A percentile compares a stretch with the other conserved stretches of the same genome.
Evolutionary conservation across 2,888 invertebrate genomes (phyloP).

Genomic region (Tetragonula carbonaria): DNA sequence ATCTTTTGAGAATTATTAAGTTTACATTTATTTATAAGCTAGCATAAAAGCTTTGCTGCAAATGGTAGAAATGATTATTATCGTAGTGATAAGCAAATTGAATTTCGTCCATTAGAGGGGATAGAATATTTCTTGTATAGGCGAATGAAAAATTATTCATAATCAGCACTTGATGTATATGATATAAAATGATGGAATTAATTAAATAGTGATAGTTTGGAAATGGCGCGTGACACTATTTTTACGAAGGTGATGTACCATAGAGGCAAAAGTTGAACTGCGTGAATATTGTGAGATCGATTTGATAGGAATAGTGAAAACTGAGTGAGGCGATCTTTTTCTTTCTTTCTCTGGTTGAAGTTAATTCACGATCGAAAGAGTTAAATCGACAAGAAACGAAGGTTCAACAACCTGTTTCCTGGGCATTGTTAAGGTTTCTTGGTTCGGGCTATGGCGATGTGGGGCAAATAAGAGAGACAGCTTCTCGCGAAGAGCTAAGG

Average conservation of each 20-base stretch:
- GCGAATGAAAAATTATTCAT: background rate
- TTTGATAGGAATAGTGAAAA: too few relatives aligned
- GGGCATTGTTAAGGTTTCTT: constrained; percentile 51
- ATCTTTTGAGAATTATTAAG: background rate
- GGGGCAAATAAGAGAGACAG: constrained; percentile 44
- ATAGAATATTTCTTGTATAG: background rate
- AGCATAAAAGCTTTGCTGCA: background rate
- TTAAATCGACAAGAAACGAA: constrained; percentile 28
- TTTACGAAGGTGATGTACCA: background rate
- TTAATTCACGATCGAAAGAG: constrained; percentile 42
- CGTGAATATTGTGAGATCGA: too few relatives aligned
- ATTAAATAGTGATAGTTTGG: background rate
- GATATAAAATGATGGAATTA: background rate
- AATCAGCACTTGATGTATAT: background rate
- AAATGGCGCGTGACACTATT: constrained; percentile 17
- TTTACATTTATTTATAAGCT: background rate
- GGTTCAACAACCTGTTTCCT: constrained; percentile 53
- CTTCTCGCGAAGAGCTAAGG: constrained; percentile 10
- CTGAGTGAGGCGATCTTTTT: background rate
- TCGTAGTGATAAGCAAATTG: background rate
- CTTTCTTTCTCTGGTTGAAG: background rate
- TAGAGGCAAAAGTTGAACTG: background rate
- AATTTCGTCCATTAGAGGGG: background rate
- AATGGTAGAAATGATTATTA: background rate
- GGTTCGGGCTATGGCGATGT: constrained; percentile 49